Base-by-base conservation (phyloP, 2,113 vertebrate species). In the Colistium nudipinnis region DNA sequence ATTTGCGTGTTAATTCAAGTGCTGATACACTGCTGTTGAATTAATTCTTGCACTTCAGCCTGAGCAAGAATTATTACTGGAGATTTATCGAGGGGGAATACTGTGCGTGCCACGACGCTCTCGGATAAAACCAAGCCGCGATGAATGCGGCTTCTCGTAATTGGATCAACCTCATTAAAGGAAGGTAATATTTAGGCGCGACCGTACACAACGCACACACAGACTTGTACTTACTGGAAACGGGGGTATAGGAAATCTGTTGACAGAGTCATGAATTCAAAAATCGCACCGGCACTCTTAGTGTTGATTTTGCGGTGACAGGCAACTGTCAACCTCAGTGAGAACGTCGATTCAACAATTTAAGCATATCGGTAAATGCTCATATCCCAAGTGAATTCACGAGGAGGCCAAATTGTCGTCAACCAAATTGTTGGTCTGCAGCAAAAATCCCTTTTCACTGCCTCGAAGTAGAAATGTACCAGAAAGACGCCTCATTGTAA, bases 1-100 rank as follows among this genome's bases (percentile, higher is more conserved):
- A 87, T 87, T 72, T 82, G 55, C 62, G 71, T 78, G 30, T 80
- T 87, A 76, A 78, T 81, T 83, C 39, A 82, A 84, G 67, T 35
- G 44, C 59, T 41, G 27, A 30, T 33, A 35, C 30, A 7, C 52
- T 53, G n/a, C 73, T 35, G 51, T 49, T 69, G 59, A 14, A 60
- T 69, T 47, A 60, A 36, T 70, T 51, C 10, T 62, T 68, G 57
- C 39, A 54, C 64, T 52, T 67, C 39, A 68, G 72, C 49, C 45
- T 65, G 35, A 31, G 55, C 65, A 72, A 25, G 25, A 74, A 80
- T 64, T 57, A 80, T 64, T 62, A 45, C 24, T 4, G 6, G 24
- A 66, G 38, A 35, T 53, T 33, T 47, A 20, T 17, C 9, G 22
- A 4, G 10, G n/a, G 66, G 31, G 31, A 65, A 19, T 51, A 38